These are phyloP conservation scores for Tiaroga cobitis DNA, from an alignment of 2,797 vertebrate genomes.

Conservation along the genomic window DNA sequence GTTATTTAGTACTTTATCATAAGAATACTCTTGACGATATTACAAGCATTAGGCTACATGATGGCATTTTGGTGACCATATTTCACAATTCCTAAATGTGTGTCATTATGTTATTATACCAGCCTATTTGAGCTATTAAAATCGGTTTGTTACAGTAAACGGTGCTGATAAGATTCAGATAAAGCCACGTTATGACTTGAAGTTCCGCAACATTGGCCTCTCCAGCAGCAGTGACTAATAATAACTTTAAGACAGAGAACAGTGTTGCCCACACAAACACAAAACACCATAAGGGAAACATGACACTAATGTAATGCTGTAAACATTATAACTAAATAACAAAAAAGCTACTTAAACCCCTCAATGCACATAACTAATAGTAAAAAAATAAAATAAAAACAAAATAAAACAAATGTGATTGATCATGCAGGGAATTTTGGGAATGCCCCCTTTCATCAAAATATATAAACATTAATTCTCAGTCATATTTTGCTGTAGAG, in stretches of 20 bases:
- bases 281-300: background rate
- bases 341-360: background rate
- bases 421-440: background rate
- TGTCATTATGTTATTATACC: background rate
- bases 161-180: background rate
- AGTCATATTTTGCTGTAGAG: background rate
- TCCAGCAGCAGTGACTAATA: constrained; percentile 22
- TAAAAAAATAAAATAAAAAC: too few species aligned
- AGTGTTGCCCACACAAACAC: constrained; percentile 1
- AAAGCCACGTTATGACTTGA: background rate
- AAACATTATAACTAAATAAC: background rate
- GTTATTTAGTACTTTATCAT: background rate
- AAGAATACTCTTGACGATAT: background rate
- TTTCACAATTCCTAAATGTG: background rate
- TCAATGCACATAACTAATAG: background rate
- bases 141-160: background rate
- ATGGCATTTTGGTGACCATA: background rate
- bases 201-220: constrained; percentile 16
- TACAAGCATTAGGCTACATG: background rate
- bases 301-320: background rate
- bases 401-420: background rate
- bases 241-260: constrained; percentile 16
- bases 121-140: background rate
- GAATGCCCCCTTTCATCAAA: background rate
- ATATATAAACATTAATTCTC: background rate